Base-by-base conservation (phyloP, 2,113 vertebrate genomes). In the Calcarius ornatus region DNA sequence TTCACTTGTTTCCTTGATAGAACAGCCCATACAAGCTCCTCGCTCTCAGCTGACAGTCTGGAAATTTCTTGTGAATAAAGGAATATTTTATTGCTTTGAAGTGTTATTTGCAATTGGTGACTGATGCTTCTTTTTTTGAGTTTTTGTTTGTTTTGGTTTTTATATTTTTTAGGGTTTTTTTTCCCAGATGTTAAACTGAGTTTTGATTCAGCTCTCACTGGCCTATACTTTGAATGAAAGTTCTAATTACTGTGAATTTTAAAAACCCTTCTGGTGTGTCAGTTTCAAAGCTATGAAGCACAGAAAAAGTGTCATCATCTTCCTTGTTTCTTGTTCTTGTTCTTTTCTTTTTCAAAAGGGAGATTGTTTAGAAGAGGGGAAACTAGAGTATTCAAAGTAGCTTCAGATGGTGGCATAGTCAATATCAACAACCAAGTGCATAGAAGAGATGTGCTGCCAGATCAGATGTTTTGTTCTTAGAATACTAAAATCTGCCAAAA, bases 231-330 rank as follows among this genome's bases (percentile, higher is more conserved):
- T 78, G 87, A 95, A 92, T 91, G 54, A 94, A 84, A 88, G 21
- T 96, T 96, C 64, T 92, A 97, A 97, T 97, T 97, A 90, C 79
- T 88, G 38, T 88, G 82, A 78, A 86, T 95, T 92, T 87, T 59
- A 66, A 92, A 92, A 94, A 43, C 7, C 24, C 79, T 90, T 94
- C 92, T 97, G 42, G 53, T 61, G 15, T 88, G 48, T 72, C 76
- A 88, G 10, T 91, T 92, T 92, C 28, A 90, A 94, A 96, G 50
- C 33, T 37, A 84, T 59, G 66, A 90, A 90, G 20, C 33, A 81
- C 16, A 66, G 54, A 77, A 88, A n/a, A 69, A 90, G 7, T 82
- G 43, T 85, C 86, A 88, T 73, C 31, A 81, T 72, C 61, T 61
- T 94, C 33, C 53, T 92, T 95, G 35, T 88, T 94, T 94, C 59